A percentile compares a stretch with the other conserved stretches of the same genome.
Conservation (phyloP, 92 coral and sea anemone genomes). For the Paragorgia papillata region DNA sequence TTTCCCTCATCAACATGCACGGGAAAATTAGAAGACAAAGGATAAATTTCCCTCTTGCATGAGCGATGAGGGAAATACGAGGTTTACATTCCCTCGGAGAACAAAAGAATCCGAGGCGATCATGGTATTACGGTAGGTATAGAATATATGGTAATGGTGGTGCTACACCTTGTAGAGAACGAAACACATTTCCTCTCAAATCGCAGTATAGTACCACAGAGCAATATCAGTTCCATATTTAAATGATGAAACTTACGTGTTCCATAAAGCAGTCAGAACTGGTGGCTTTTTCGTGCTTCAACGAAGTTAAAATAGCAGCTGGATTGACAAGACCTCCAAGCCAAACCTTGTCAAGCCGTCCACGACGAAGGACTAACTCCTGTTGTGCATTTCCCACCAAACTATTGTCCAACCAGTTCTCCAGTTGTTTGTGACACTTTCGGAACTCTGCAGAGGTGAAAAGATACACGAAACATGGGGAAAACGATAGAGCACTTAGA, state of each 20-base stretch:
- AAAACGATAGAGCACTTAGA: too few species aligned
- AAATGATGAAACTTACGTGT: slow-evolving; percentile 58
- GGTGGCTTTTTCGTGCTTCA: slow-evolving; percentile 89
- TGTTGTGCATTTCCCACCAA: slow-evolving; percentile 70
- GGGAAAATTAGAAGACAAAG: too few species aligned
- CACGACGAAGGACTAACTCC: slow-evolving; percentile 74
- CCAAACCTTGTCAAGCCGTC: slow-evolving; percentile 83
- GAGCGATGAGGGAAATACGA: too few species aligned
- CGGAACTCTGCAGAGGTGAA: slow-evolving; percentile 62
- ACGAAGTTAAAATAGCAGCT: slow-evolving; percentile 77
- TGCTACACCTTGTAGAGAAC: too few species aligned
- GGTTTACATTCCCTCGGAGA: too few species aligned
- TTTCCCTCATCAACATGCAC: too few species aligned
- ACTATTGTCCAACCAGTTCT: slow-evolving; percentile 76
- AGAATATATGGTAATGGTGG: too few species aligned
- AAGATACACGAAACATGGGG: neutral
- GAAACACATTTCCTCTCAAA: too few species aligned
- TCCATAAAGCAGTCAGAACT: slow-evolving; percentile 70
- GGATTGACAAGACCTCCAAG: slow-evolving; percentile 97
- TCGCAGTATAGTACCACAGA: too few species aligned
- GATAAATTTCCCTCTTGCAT: too few species aligned
- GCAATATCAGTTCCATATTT: neutral
- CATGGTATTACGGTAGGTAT: too few species aligned
- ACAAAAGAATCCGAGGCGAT: too few species aligned
- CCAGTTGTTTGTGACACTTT: slow-evolving; percentile 79